Percentiles rank a stretch among this genome's conserved stretches.
phyloP scores from a whole-genome alignment of 2,113 vertebrate species.

The Arenaria interpres region DNA sequence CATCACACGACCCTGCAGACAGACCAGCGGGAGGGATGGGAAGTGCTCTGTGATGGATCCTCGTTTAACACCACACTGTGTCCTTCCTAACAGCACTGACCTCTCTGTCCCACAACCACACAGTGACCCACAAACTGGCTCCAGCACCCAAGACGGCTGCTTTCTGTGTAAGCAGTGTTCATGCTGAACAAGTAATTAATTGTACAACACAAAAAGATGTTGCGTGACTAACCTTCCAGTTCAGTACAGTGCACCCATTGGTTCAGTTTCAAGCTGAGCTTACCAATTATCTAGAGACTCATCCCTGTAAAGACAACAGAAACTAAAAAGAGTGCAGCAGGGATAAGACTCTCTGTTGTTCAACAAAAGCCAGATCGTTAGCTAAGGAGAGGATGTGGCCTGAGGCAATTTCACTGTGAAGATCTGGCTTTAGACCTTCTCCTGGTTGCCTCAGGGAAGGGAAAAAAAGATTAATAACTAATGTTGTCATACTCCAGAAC shows the following conservation, averaged over 20 bases:
- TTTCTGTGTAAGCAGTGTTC: neutral
- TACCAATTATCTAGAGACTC: neutral
- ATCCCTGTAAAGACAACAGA: neutral
- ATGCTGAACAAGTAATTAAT: neutral
- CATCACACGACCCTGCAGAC: neutral
- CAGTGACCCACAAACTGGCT: neutral
- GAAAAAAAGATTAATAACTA: neutral
- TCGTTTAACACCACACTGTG: rapidly evolving
- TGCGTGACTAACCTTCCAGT: neutral
- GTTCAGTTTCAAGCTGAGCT: neutral
- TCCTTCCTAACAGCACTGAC: neutral
- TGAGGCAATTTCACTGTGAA: neutral
- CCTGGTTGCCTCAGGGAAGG: neutral
- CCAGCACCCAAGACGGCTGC: neutral
- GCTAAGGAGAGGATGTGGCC: neutral
- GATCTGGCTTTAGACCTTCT: neutral
- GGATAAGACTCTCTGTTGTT: neutral
- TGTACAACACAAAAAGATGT: neutral
- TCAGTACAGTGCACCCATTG: neutral
- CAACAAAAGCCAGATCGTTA: neutral
- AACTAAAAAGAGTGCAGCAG: neutral
- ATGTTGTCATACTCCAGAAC: neutral
- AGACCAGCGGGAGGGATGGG: neutral
- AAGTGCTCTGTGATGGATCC: neutral
- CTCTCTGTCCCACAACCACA: rapidly evolving